phyloP scores from a whole-genome alignment of 2,113 vertebrate species.

The Archocentrus centrarchus region DNA sequence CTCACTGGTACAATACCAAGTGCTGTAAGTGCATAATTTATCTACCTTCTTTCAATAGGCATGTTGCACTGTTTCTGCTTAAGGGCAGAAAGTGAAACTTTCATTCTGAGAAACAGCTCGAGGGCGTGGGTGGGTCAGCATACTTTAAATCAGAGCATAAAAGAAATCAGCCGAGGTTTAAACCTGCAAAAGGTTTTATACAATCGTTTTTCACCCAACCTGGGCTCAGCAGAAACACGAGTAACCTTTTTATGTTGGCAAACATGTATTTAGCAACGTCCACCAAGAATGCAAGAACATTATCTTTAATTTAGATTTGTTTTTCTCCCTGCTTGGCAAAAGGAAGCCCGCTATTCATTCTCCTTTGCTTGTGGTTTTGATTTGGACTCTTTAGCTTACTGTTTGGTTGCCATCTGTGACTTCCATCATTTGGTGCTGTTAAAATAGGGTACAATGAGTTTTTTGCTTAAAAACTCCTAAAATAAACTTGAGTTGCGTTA shows the following conservation, averaged over 20 bases:
- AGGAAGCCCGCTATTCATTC: too few relatives aligned
- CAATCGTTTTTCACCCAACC: background rate
- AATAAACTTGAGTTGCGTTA: background rate
- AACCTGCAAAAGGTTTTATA: constrained; percentile 2
- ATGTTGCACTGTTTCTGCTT: background rate
- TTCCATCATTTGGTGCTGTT: background rate
- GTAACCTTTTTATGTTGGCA: background rate
- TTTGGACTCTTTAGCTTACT: background rate
- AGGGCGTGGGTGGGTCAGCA: constrained; percentile 77
- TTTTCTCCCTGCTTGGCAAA: too few relatives aligned
- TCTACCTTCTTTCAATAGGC: constrained; percentile 25
- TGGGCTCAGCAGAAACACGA: background rate
- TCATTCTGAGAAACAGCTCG: constrained; percentile 76
- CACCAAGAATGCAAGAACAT: too few relatives aligned
- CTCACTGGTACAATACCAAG: constrained; percentile 39
- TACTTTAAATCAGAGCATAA: constrained; percentile 76
- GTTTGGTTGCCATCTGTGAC: background rate
- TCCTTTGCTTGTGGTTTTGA: background rate
- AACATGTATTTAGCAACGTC: background rate
- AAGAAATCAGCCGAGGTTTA: constrained; percentile 54
- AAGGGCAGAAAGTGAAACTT: constrained; percentile 52
- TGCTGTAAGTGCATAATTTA: constrained; percentile 27
- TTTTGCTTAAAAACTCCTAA: background rate
- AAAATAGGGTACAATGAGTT: background rate
- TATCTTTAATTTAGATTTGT: too few relatives aligned